Evolutionary conservation across 2,888 invertebrate genomes (phyloP), one percentile per base, ranked within the genome.

Genomic region (Pachymerium ferrugineum): DNA sequence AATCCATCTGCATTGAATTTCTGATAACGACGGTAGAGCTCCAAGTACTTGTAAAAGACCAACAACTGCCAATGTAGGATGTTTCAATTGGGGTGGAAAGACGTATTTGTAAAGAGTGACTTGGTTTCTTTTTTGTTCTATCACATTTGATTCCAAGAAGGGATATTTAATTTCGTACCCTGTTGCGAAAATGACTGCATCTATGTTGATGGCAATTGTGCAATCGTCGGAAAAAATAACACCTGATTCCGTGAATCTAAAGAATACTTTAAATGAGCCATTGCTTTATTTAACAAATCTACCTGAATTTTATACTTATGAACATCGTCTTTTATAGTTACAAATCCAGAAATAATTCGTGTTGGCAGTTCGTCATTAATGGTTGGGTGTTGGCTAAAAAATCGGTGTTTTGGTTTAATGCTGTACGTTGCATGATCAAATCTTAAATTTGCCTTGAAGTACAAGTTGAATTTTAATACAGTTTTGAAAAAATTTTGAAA

Each of bases 341-440:
- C 77, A 3, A 77, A 76, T 19, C 81, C 82, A 5, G 79, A 80
- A 76, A 81, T 79, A 69, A 83, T 81, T 68, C 82, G 79, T 73
- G 80, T 80, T 6, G 83, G 83, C 5, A 83, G 78, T 74, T 83
- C 83, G 77, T 83, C 83, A 76, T 83, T 83, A 69, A 83, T 22
- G 1, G 38, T 73, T 29, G 67, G 62, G 19, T 73, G 73, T 25
- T 73, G 73, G 30, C 14, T 31, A 12, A 33, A 33, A 38, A 68
- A 33, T 3, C 78, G 62, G 74, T 82, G 80, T 8, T 78, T 74
- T n/a, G 83, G 83, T 71, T 80, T 78, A 19, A 84, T 77, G 3
- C 81, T 79, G 76, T 81, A 83, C 2, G 77, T 75, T 8, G 78
- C 78, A 76, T 83, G 83, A 75, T 82, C 78, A 70, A 82, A 79